phyloP scores from a whole-genome alignment of 2,113 vertebrate genomes.

The Lepus americanus region DNA sequence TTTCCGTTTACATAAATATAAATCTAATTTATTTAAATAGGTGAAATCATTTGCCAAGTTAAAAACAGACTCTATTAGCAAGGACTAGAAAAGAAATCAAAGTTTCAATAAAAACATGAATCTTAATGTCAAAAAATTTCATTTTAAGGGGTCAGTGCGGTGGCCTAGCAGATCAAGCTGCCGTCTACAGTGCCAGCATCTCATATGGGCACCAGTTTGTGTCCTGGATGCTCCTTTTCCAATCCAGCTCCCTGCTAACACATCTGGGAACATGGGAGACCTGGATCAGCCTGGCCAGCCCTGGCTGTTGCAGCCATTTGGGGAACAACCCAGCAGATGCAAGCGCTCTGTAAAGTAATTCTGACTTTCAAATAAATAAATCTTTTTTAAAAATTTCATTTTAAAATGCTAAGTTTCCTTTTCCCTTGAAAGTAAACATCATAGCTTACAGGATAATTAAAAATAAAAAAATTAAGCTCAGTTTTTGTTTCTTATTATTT shows the following conservation, averaged over 20 bases:
- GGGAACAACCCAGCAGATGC: too few species aligned
- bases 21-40: slow-evolving; percentile 30
- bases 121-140: slow-evolving; percentile 42
- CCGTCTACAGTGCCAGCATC: too few species aligned
- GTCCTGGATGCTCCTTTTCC: too few species aligned
- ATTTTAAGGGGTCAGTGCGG: too few species aligned
- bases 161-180: neutral
- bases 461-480: slow-evolving; percentile 49
- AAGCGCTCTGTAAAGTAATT: too few species aligned
- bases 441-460: neutral
- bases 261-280: too few species aligned
- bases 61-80: slow-evolving; percentile 56
- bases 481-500: slow-evolving; percentile 25
- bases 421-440: slow-evolving; percentile 36
- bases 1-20: slow-evolving; percentile 1
- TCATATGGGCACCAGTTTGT: too few species aligned
- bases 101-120: slow-evolving; percentile 58
- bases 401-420: slow-evolving; percentile 44
- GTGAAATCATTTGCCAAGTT: slow-evolving; percentile 19
- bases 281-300: too few species aligned
- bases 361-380: too few species aligned
- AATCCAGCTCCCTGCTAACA: too few species aligned
- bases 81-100: neutral
- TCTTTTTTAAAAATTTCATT: neutral
- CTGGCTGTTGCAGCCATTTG: too few species aligned